phyloP scores from a whole-genome alignment of 2,888 invertebrate genomes.

The Eustalomyia histrio region DNA sequence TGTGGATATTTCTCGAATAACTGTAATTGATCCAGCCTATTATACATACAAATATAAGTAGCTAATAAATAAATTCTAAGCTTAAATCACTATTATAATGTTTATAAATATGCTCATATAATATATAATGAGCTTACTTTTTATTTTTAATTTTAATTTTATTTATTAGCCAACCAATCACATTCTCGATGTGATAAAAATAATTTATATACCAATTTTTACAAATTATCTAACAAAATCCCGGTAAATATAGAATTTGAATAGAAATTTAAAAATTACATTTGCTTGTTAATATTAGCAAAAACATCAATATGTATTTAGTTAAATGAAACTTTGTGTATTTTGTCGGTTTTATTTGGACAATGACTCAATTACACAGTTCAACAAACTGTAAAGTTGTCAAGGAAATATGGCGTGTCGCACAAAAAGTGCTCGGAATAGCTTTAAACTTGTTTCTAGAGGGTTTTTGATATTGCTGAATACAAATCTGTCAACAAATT shows the following conservation, averaged over 20 bases:
- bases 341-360: background rate
- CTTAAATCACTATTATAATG: constrained; percentile 20
- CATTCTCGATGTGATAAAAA: constrained; percentile 1
- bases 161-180: background rate
- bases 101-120: background rate
- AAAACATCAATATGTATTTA: background rate
- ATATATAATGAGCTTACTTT: background rate
- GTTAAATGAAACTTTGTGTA: background rate
- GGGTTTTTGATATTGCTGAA: too few relatives aligned
- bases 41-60: background rate
- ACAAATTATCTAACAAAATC: background rate
- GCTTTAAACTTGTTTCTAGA: too few relatives aligned
- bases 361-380: too few relatives aligned
- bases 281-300: background rate
- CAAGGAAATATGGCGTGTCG: too few relatives aligned
- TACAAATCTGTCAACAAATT: too few relatives aligned
- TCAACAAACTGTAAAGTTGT: too few relatives aligned
- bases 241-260: background rate
- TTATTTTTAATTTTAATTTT: background rate
- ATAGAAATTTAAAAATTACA: background rate
- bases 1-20: too few relatives aligned
- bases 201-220: background rate
- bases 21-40: too few relatives aligned
- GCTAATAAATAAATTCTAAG: constrained; percentile 12
- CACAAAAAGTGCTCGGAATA: too few relatives aligned